phyloP scores from a whole-genome alignment of 2,888 invertebrate genomes.

The Pristionchus mayeri region DNA sequence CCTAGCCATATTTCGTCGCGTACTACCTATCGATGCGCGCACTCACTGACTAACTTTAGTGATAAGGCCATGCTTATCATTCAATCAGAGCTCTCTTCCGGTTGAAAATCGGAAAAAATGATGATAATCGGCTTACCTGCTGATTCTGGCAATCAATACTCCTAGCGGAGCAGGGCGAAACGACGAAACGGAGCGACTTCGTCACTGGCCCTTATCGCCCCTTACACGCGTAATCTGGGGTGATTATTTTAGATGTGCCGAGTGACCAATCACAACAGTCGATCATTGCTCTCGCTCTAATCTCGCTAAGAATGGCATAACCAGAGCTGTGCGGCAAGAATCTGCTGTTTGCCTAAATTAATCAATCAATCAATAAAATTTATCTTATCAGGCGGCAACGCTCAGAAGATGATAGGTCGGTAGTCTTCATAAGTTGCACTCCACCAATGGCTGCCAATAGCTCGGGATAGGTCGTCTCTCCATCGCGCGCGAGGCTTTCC shows the following conservation, averaged over 20 bases:
- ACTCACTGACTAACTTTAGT: not conserved
- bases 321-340: too few species aligned
- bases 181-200: not conserved
- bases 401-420: too few species aligned
- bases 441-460: too few species aligned
- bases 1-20: not conserved
- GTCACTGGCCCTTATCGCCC: conserved; percentile 6
- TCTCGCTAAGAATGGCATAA: too few species aligned
- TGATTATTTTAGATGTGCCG: not conserved
- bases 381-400: too few species aligned
- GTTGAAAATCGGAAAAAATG: not conserved
- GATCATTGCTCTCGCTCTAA: not conserved
- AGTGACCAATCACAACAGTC: not conserved
- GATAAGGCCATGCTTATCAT: not conserved
- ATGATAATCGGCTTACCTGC: not conserved
- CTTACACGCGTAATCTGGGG: conserved; percentile 4
- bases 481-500: too few species aligned
- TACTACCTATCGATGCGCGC: not conserved
- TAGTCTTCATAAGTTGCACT: too few species aligned
- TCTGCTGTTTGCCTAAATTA: too few species aligned
- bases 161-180: not conserved
- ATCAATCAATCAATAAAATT: too few species aligned
- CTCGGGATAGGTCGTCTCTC: too few species aligned
- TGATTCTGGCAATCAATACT: conserved; percentile 15
- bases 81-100: conserved; percentile 2